Percentiles rank a stretch among this genome's conserved stretches.
Evolutionary conservation across 2,113 vertebrate genomes (phyloP).

Genomic region (Nestor notabilis): DNA sequence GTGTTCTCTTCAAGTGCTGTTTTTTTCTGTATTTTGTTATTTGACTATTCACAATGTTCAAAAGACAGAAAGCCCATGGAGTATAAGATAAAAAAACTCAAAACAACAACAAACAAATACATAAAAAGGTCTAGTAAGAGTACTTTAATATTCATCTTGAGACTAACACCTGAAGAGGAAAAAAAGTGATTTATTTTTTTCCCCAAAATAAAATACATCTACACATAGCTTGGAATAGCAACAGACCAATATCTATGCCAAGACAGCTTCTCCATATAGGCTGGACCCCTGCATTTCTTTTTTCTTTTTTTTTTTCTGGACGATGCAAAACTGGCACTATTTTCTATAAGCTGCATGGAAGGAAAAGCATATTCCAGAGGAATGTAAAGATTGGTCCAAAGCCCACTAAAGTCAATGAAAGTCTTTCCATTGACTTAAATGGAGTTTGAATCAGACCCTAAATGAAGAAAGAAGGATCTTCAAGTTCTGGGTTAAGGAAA

Average conservation of each 20-base stretch:
- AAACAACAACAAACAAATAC: neutral
- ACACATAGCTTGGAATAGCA: neutral
- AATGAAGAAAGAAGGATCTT: conserved; percentile 27
- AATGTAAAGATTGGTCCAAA: conserved; percentile 21
- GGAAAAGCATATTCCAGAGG: neutral
- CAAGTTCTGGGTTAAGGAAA: neutral
- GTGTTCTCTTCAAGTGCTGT: neutral
- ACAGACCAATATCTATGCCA: neutral
- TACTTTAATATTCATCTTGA: neutral
- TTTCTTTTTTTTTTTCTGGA: neutral
- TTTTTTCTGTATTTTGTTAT: neutral
- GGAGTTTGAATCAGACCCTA: neutral
- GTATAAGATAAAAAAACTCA: neutral
- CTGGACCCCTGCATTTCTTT: neutral
- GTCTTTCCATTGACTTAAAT: conserved; percentile 36
- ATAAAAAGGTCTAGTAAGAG: neutral
- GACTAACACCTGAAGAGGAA: neutral
- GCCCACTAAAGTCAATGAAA: conserved; percentile 16
- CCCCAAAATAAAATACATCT: neutral
- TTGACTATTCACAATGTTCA: neutral
- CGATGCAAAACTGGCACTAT: neutral
- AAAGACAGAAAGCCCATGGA: neutral
- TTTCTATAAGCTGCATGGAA: neutral
- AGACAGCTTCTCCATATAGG: neutral
- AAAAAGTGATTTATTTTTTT: neutral